Percentiles rank a stretch among this genome's conserved stretches.
Conservation (phyloP, 2,797 vertebrate genomes). For the Paguma larvata region DNA sequence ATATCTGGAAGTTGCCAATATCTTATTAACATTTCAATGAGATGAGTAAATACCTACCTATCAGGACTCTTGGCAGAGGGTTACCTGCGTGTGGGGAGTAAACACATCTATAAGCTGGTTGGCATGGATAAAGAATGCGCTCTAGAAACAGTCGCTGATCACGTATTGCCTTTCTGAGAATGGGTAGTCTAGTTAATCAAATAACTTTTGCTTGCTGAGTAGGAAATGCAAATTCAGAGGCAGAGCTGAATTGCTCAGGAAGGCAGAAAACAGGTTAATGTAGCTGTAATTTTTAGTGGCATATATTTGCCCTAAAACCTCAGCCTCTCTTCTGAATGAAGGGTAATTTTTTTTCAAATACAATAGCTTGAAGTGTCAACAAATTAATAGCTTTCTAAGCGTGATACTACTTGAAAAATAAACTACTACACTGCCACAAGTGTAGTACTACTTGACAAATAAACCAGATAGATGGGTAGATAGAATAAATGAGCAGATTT, state of each 20-base stretch:
- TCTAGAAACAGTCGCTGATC: background rate
- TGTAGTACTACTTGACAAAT: background rate
- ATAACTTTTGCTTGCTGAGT: background rate
- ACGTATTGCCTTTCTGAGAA: background rate
- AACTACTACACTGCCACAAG: background rate
- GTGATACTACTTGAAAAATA: background rate
- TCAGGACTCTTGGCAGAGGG: background rate
- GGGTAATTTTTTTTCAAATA: constrained; percentile 20
- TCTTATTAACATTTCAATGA: background rate
- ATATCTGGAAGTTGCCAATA: background rate
- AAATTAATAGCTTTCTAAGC: constrained; percentile 31
- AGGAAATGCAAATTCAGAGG: constrained; percentile 57
- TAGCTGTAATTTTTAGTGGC: background rate
- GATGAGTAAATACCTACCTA: background rate
- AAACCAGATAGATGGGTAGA: background rate
- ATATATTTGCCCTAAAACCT: background rate
- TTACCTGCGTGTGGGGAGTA: background rate
- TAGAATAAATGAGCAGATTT: background rate
- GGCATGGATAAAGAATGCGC: background rate
- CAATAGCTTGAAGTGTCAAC: background rate
- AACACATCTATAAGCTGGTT: background rate
- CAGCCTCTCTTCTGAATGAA: constrained; percentile 25
- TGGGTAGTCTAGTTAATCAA: background rate
- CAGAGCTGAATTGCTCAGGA: constrained; percentile 64
- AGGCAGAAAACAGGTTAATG: background rate